phyloP scores from a whole-genome alignment of 2,113 vertebrate genomes.

The Phasianus colchicus region DNA sequence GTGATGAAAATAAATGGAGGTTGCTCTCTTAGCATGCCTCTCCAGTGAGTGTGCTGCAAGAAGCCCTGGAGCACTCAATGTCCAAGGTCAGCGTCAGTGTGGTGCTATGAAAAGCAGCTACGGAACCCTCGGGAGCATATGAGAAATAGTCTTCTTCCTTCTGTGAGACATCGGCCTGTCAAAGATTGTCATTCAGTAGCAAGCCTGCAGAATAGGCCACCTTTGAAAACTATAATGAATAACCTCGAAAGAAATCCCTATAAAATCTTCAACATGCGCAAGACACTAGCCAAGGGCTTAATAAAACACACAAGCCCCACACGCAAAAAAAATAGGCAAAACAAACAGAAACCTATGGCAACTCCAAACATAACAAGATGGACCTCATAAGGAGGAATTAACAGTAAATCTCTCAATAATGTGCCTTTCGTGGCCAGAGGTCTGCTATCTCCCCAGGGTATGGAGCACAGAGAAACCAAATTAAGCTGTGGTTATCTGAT shows the following conservation, averaged over 20 bases:
- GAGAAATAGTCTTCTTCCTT: constrained; percentile 14
- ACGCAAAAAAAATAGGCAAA: constrained; percentile 54
- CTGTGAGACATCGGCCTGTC: not conserved
- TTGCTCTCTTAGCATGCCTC: not conserved
- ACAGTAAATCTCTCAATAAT: constrained; percentile 69
- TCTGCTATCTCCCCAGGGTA: constrained; percentile 69
- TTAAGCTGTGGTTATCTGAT: constrained; percentile 71
- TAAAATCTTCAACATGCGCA: constrained; percentile 50
- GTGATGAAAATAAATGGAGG: not conserved
- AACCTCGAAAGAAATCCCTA: constrained; percentile 51
- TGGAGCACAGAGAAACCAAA: constrained; percentile 62
- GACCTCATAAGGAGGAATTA: constrained; percentile 68
- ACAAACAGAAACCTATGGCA: constrained; percentile 68
- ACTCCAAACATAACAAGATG: constrained; percentile 73
- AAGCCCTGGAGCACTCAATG: not conserved
- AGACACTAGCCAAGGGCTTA: constrained; percentile 70
- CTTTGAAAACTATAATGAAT: constrained; percentile 63
- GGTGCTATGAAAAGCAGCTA: constrained; percentile 48
- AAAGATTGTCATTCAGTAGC: constrained; percentile 58
- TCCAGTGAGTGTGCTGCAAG: not conserved
- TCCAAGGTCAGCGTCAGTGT: not conserved
- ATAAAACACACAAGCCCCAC: constrained; percentile 68
- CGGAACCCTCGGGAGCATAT: not conserved
- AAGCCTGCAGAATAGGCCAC: constrained; percentile 44
- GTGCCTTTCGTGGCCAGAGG: constrained; percentile 66